Base-by-base conservation (phyloP, 1,140 invertebrate genomes). In the Sipha flava region DNA sequence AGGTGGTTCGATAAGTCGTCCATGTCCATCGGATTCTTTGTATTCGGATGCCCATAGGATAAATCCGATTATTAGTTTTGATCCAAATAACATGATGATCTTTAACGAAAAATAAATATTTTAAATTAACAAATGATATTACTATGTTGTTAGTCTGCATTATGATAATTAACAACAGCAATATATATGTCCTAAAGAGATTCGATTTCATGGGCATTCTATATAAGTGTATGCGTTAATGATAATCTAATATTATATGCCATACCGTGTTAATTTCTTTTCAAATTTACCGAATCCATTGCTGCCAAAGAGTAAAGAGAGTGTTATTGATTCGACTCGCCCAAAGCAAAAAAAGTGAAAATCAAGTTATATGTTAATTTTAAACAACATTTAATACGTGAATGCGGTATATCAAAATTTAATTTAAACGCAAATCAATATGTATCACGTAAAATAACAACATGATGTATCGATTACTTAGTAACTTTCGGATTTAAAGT, bases 1-100 rank as follows among this genome's bases (percentile, higher is more conserved):
- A 0, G 94, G 93, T 0, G 94, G 94, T 82, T 95, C 93, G 16
- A 94, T 91, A 26, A 96, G 87, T 82, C 93, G 87, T 47, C 94
- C 94, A 85, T 96, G 94, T 29, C 80, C 72, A 23, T 80, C 21
- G 14, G 37, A 40, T 37, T 23, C 49, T 77, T 54, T 43, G 21
- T 77, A 57, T 16, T 43, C 29, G 2, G 23, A 57, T 9, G 34
- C 34, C 73, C 52, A 77, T 59, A 77, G 7, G 34, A 77, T 43
- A 5, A 77, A 57, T 4, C 73, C 73, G 34, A 77, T 37, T 5
- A 57, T 29, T 14, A 77, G 31, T 77, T 77, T 77, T 29, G 49
- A 6, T 40, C 73, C 49, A 26, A 57, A 37, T 18, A 59, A 5
- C 73, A 77, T 77, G n/a, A 26, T 59, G 21, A 59, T n/a, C 73